phyloP scores from a whole-genome alignment of 2,888 invertebrate species.

The Idaea aversata region DNA sequence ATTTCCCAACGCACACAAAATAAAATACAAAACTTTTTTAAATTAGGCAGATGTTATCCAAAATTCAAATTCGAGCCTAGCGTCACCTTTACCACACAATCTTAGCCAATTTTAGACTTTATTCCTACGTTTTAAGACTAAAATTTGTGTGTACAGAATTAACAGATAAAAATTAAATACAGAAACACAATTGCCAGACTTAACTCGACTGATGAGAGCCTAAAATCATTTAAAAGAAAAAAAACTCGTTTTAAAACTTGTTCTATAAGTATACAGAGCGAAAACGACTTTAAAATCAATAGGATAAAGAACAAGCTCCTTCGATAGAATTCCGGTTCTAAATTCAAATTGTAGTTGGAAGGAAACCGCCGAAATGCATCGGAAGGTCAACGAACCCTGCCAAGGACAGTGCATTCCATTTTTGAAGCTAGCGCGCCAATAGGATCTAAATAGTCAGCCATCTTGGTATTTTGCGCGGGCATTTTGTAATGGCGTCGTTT shows the following conservation, averaged over 20 bases:
- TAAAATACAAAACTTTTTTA: conserved; percentile 25
- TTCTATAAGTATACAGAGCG: conserved; percentile 34
- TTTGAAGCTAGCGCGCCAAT: conserved; percentile 78
- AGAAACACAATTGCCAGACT: conserved; percentile 44
- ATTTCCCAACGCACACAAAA: neutral
- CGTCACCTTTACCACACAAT: conserved; percentile 37
- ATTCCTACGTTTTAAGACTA: neutral
- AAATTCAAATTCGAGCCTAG: conserved; percentile 45
- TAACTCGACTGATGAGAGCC: conserved; percentile 44
- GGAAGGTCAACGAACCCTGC: conserved; percentile 76
- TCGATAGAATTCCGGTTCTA: conserved; percentile 37
- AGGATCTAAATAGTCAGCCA: conserved; percentile 79
- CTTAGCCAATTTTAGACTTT: conserved; percentile 28
- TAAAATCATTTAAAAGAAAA: conserved; percentile 48
- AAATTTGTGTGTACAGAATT: neutral
- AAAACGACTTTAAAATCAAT: conserved; percentile 41
- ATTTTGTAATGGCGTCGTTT: conserved; percentile 36
- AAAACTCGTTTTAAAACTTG: conserved; percentile 38
- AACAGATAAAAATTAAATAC: conserved; percentile 34
- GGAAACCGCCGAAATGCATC: conserved; percentile 78
- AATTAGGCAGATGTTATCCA: conserved; percentile 40
- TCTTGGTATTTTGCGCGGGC: conserved; percentile 71
- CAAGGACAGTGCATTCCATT: conserved; percentile 81
- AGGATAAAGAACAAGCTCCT: conserved; percentile 43
- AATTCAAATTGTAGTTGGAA: conserved; percentile 50